Conservation (phyloP, 2,888 invertebrate species). For the Andrena dorsata region DNA sequence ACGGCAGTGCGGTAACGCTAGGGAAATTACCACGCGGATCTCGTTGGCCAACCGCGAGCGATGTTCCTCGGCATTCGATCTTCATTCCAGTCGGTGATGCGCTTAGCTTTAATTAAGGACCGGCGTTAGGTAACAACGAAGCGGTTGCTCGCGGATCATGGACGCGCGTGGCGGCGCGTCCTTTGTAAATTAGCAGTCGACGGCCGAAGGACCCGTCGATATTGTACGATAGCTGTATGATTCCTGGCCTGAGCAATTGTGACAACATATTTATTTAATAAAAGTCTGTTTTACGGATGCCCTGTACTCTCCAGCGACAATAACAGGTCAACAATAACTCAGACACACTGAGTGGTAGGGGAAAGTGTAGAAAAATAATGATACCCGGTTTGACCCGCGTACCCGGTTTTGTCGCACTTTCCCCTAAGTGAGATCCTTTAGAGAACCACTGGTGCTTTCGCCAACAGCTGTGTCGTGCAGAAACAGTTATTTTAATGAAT, state of each 20-base stretch:
- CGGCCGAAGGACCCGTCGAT: conserved; percentile 17
- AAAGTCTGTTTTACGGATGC: conserved; percentile 67
- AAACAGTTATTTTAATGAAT: too few relatives aligned
- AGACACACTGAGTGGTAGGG: too few relatives aligned
- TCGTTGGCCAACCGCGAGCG: conserved; percentile 27
- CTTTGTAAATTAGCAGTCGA: conserved; percentile 38
- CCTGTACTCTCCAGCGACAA: not conserved
- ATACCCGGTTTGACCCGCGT: too few relatives aligned
- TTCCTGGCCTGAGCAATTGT: conserved; percentile 69
- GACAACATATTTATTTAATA: conserved; percentile 76
- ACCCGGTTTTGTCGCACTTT: too few relatives aligned
- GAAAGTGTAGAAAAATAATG: too few relatives aligned
- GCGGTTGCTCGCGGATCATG: conserved; percentile 39
- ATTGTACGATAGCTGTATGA: conserved; percentile 65
- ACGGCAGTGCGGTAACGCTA: conserved; percentile 60
- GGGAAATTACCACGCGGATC: conserved; percentile 34
- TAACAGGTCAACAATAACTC: too few relatives aligned
- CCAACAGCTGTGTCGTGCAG: too few relatives aligned
- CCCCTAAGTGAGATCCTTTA: too few relatives aligned
- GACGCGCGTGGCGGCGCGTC: not conserved
- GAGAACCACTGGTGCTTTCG: too few relatives aligned
- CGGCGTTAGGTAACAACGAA: conserved; percentile 43
- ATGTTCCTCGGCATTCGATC: conserved; percentile 29
- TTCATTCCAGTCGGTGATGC: conserved; percentile 27
- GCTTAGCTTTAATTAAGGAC: conserved; percentile 48